Conservation (phyloP, 64 coral and sea anemone species). For the Trachythela sp. region DNA sequence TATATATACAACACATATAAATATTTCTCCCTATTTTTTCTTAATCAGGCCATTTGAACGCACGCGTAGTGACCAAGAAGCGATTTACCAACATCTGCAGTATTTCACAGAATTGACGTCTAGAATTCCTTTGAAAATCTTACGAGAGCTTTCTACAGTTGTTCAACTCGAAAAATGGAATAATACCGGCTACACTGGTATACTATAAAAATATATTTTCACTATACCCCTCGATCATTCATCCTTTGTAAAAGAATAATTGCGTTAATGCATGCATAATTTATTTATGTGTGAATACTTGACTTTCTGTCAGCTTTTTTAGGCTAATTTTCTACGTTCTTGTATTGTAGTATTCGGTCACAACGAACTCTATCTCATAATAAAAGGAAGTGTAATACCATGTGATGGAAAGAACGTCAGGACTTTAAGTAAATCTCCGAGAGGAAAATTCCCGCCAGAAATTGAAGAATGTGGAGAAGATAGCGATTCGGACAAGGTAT, state of each 20-base stretch:
- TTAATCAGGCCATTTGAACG: conserved; percentile 15
- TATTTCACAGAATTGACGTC: neutral
- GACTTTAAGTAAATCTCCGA: neutral
- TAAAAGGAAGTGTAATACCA: neutral
- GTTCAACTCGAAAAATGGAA: conserved; percentile 22
- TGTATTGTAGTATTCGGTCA: neutral
- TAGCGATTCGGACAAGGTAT: neutral
- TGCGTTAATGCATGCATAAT: neutral
- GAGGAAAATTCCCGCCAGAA: neutral
- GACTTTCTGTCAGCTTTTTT: too few relatives aligned
- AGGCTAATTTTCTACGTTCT: neutral
- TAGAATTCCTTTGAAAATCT: neutral
- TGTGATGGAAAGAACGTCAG: neutral
- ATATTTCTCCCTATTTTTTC: neutral
- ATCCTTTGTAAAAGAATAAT: too few relatives aligned
- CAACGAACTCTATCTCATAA: neutral
- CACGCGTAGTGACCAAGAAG: neutral
- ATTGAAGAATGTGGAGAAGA: neutral
- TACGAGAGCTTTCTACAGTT: neutral
- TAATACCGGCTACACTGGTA: neutral
- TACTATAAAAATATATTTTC: neutral
- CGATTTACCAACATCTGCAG: neutral
- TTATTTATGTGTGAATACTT: neutral
- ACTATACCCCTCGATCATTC: too few relatives aligned
- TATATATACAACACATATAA: neutral